Base-by-base conservation (phyloP, 2,113 vertebrate species). In the Pantherophis guttatus region DNA sequence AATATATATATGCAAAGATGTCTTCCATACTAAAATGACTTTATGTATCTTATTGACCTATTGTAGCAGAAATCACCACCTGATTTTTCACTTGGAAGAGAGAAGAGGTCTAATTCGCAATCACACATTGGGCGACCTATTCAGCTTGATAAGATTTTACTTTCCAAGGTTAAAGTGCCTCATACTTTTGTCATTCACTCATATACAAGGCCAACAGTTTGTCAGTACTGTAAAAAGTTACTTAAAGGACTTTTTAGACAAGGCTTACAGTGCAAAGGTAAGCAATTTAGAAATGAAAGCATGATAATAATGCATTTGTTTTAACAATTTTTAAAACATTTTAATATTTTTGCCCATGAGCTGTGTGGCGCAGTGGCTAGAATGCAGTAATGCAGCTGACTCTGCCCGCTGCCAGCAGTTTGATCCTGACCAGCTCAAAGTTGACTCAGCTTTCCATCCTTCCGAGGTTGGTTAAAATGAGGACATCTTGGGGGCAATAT, bases 101-200 rank as follows among this genome's bases (percentile, higher is more conserved):
- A 99, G 96, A 98, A 99, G 89, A 98, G 99, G 13, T 98, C 98
- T 3, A 99, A 99, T 97, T 99, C 98, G 3, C 99, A 99, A 96
- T 99, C 99, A 0, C 99, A 99, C 91, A 96, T 98, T 21, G 99
- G 99, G 23, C 98, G 99, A 44, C 99, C 99, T 39, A 99, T 99
- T 93, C 98, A 99, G 48, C 97, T 99, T 3, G 99, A 99, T 97
- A 99, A 99, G 98, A 98, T 99, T 93, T 96, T 99, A 89, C 96
- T 99, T 95, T 98, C 98, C 10, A 99, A 99, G 96, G 99, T 99
- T 87, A 99, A 99, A 98, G 99, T 99, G 94, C 99, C 99, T 1
- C 99, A 99, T 96, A 99, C 99, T 0, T 99, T 99, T 48, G 98
- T 98, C 96, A 99, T 99, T 97, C 99, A 99, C 96, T 99, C 99